Percentiles rank a stretch among this genome's conserved stretches.
Evolutionary conservation across 2,888 invertebrate genomes (phyloP).

Genomic region (Eremobia ochroleuca): DNA sequence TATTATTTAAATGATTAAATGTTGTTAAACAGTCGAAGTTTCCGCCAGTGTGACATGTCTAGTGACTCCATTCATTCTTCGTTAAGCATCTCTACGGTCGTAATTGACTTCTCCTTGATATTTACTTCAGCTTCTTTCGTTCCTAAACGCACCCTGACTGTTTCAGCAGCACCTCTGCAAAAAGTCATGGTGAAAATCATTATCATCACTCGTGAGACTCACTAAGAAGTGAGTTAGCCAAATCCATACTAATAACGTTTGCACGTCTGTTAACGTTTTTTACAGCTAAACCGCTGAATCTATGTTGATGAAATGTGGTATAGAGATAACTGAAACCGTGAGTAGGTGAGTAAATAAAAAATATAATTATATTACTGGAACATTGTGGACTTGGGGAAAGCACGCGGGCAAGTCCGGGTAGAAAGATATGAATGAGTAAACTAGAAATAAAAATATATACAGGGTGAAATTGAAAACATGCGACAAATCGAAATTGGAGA

Average conservation of each 20-base stretch:
- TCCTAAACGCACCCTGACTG: constrained; percentile 19
- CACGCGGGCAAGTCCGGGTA: too few relatives aligned
- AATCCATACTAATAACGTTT: not conserved
- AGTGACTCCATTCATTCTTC: not conserved
- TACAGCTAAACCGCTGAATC: not conserved
- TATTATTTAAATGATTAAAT: too few relatives aligned
- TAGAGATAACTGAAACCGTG: too few relatives aligned
- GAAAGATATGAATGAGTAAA: too few relatives aligned
- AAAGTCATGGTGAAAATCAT: not conserved
- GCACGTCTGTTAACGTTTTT: not conserved
- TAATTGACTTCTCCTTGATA: constrained; percentile 29
- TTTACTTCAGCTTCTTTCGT: constrained; percentile 31
- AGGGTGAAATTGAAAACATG: too few relatives aligned
- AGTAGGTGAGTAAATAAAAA: too few relatives aligned
- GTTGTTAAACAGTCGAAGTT: not conserved
- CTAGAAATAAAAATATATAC: too few relatives aligned
- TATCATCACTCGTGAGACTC: not conserved
- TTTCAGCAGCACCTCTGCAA: constrained; percentile 34
- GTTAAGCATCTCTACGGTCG: constrained; percentile 43
- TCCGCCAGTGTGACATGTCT: not conserved
- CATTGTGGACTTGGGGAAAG: too few relatives aligned
- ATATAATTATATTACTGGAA: not conserved
- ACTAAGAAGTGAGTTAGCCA: not conserved
- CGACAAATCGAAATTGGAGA: too few relatives aligned
- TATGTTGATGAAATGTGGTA: too few relatives aligned